Evolutionary conservation across 2,113 vertebrate genomes (phyloP).

Genomic region (Tiliqua scincoides): DNA sequence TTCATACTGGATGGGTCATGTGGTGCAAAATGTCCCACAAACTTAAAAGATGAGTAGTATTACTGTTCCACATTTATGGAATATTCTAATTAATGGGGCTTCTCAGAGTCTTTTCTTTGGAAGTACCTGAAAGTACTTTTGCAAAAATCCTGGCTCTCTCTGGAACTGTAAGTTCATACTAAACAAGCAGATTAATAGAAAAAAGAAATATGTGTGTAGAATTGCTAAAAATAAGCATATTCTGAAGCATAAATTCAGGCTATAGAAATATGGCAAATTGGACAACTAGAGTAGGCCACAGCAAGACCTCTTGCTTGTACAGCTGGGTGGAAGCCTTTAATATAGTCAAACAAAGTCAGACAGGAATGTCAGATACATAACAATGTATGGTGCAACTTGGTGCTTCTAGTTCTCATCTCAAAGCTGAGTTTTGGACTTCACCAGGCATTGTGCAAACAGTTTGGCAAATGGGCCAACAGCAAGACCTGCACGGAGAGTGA

Average conservation of each 20-base stretch:
- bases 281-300: conserved; percentile 18
- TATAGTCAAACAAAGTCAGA: fast-evolving
- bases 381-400: neutral
- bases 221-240: conserved; percentile 54
- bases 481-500: too few species aligned
- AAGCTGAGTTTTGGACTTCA: neutral
- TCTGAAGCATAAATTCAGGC: conserved; percentile 30
- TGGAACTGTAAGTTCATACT: neutral
- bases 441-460: neutral
- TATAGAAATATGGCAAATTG: conserved; percentile 34
- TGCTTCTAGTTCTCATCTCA: neutral
- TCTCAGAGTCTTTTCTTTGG: neutral
- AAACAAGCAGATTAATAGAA: conserved; percentile 34
- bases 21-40: neutral
- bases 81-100: neutral
- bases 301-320: conserved; percentile 10
- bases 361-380: too few species aligned
- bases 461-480: neutral
- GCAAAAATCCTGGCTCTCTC: neutral
- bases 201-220: conserved; percentile 3
- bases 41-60: neutral
- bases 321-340: neutral
- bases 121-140: neutral
- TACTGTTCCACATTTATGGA: neutral
- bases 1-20: neutral